Evolutionary conservation across 2,113 vertebrate genomes (phyloP), one percentile per base, ranked within the genome.

Genomic region (Syngnathoides biaculeatus): DNA sequence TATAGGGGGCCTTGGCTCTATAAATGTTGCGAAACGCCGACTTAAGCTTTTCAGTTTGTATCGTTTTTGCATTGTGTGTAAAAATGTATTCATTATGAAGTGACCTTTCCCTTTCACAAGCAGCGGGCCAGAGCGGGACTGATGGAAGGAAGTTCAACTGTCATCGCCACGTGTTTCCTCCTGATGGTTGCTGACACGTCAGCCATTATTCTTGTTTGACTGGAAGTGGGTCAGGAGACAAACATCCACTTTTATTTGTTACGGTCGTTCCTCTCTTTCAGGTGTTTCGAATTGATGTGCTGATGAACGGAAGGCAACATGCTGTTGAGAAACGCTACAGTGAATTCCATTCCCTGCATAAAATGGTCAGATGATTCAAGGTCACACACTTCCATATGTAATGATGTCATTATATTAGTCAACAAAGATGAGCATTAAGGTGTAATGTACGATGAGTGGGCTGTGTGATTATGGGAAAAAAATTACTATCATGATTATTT

Each of bases 271-370:
- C 35, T 80, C 76, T 83, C 67, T 88, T 77, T 85, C 86, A 99
- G 97, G 95, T 99, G 47, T 99, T 99, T 89, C 95, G 94, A 88
- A 96, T 99, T 84, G 96, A 98, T 48, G 95, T 99, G 72, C 80
- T 99, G 74, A 93, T 94, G 92, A 97, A 87, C 65, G 96, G 96
- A 83, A 91, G 97, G 84, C 96, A 95, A 61, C 96, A 99, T 80
- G 91, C 93, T 74, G 93, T 99, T 56, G 96, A 99, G 90, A 99
- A 99, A 82, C 94, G 97, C 64, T 99, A 99, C 88, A 98, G 97
- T 72, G 96, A 99, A 89, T 98, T 99, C 83, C 95, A 99, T 79
- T 86, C 95, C 27, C 92, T 99, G 78, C 96, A 99, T 90, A 98
- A 98, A 92, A 96, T 96, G 94, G 97, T 99, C 92, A 93, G 88